phyloP scores from a whole-genome alignment of 2,797 vertebrate species.

The Carcharodon carcharias region DNA sequence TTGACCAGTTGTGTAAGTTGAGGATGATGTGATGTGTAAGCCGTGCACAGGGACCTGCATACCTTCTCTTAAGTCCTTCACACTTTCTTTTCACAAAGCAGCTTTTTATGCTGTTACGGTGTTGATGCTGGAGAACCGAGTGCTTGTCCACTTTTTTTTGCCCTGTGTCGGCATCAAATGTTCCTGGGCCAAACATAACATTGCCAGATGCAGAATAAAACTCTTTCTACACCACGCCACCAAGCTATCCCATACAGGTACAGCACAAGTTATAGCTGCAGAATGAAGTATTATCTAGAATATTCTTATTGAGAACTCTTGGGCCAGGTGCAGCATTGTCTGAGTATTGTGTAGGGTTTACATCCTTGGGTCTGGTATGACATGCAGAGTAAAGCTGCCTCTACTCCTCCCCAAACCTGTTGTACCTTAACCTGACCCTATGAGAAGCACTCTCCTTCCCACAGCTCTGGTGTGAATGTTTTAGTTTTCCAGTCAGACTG shows the following conservation, averaged over 20 bases:
- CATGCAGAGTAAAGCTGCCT: not conserved
- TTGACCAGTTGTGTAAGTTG: not conserved
- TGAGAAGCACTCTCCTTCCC: not conserved
- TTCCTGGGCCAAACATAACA: not conserved
- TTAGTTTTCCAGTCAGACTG: not conserved
- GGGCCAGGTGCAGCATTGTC: not conserved
- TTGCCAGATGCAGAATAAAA: not conserved
- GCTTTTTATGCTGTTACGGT: not conserved
- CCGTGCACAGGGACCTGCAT: not conserved
- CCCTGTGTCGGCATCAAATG: not conserved
- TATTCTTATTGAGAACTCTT: not conserved
- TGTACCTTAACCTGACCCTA: not conserved
- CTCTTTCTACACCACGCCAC: not conserved
- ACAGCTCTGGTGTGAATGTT: not conserved
- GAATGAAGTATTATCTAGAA: not conserved
- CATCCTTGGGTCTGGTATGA: not conserved
- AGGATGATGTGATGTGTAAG: not conserved
- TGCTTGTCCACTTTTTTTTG: not conserved
- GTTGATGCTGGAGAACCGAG: not conserved
- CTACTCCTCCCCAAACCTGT: not conserved
- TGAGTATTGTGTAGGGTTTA: not conserved
- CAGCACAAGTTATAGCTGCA: not conserved
- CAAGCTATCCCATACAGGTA: not conserved
- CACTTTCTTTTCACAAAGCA: not conserved
- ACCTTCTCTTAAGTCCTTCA: not conserved